phyloP scores from a whole-genome alignment of 2,797 vertebrate species.

The Lutjanus argentimaculatus region DNA sequence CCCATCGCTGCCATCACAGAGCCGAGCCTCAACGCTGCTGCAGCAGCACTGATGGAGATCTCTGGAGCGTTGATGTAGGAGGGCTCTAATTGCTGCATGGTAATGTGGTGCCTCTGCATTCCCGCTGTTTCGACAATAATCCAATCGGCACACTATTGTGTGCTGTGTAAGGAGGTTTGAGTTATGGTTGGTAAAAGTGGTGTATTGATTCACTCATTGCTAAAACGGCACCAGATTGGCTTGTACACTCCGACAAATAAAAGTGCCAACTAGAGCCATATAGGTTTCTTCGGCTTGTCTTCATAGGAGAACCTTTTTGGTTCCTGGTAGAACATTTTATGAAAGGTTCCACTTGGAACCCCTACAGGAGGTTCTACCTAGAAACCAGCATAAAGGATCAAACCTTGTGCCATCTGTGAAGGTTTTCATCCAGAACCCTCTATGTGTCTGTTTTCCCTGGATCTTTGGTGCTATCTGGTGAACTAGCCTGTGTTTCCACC shows the following conservation, averaged over 20 bases:
- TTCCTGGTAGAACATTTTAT: too few species aligned
- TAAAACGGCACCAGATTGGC: conserved; percentile 52
- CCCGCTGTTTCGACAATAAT: conserved; percentile 72
- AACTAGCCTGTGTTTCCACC: too few species aligned
- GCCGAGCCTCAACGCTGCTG: conserved; percentile 35
- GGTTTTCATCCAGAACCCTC: too few species aligned
- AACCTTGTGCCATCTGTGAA: too few species aligned
- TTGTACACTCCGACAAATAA: not conserved
- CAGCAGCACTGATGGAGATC: conserved; percentile 69
- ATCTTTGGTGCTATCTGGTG: too few species aligned
- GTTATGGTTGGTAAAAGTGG: conserved; percentile 57
- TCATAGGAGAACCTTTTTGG: too few species aligned
- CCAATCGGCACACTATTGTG: conserved; percentile 45
- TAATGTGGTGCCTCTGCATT: conserved; percentile 67
- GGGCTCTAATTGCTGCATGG: conserved; percentile 73
- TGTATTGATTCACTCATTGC: conserved; percentile 66
- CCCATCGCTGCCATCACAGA: conserved; percentile 63
- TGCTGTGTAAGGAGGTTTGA: conserved; percentile 63
- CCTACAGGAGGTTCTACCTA: too few species aligned
- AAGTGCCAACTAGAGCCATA: too few species aligned
- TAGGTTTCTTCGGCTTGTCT: too few species aligned
- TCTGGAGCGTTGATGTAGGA: conserved; percentile 68
- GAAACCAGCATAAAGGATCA: too few species aligned
- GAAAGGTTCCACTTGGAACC: too few species aligned
- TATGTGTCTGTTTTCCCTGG: too few species aligned